phyloP scores from a whole-genome alignment of 2,113 vertebrate species.

The Columba livia region DNA sequence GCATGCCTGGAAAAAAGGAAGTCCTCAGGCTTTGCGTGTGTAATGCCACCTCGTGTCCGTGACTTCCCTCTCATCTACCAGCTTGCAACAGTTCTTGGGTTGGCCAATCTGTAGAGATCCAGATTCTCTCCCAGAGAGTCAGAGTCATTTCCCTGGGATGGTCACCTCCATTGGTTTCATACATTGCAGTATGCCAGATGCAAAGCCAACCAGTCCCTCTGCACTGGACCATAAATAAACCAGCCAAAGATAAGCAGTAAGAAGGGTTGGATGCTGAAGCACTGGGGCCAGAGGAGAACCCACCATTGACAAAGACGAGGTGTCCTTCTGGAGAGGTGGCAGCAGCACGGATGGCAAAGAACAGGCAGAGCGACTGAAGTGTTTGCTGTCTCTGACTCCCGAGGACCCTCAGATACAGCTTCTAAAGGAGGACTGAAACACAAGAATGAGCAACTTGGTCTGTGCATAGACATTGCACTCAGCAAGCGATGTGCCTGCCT shows the following conservation, averaged over 20 bases:
- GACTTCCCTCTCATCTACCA: neutral
- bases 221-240: neutral
- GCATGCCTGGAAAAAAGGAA: neutral
- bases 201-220: neutral
- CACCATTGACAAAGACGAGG: neutral
- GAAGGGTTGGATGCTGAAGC: neutral
- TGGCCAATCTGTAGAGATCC: neutral
- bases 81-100: accelerated
- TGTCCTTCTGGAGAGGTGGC: neutral
- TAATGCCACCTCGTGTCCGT: accelerated
- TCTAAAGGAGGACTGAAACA: neutral
- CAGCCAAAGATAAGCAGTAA: neutral
- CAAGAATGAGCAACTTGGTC: neutral
- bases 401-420: neutral
- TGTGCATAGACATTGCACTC: neutral
- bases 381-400: neutral
- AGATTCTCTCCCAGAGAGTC: neutral
- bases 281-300: neutral
- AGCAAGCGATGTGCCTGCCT: accelerated
- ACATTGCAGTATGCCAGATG: neutral
- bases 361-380: neutral
- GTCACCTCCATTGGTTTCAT: neutral
- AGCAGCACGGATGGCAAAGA: neutral
- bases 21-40: accelerated
- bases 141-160: accelerated